Evolutionary conservation across 2,888 invertebrate species (phyloP), one percentile per base, ranked within the genome.

Genomic region (Leucophora obtusa): DNA sequence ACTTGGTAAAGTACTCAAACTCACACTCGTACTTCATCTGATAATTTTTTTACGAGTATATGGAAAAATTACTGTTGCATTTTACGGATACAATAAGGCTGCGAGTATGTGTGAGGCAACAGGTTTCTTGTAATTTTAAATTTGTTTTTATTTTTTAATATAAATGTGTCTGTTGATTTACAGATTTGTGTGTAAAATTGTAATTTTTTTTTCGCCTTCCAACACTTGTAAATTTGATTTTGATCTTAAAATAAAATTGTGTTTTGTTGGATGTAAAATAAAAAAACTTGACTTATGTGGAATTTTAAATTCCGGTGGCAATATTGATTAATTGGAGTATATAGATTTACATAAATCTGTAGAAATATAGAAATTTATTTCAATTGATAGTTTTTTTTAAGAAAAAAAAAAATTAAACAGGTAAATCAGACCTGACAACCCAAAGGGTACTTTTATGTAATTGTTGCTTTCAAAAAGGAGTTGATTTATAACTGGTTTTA

Each of bases 271-370:
- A 8, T 3, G 15, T 28, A 15, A 8, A 15, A 56, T n/a, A 53
- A 14, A 59, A 54, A n/a, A 53, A 66, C 33, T 66, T 71, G 71
- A 77, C 65, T 66, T 71, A 77, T 68, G 54, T 60, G 70, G 50
- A 72, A 54, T 50, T 77, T 59, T 51, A 47, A 66, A 77, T 76
- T 73, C 76, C 72, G 59, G 76, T 73, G 80, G 76, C 76, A 73
- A 11, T 70, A 73, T 81, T 81, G 80, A 81, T 81, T 76, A 81
- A 81, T 81, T 76, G 54, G 68, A 63, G 54, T 50, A 60, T 15
- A 35, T 17, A 35, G 54, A 78, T 54, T 60, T 62, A 75, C 60
- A 75, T 62, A 70, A 76, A 65, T 65, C n/a, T 21, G 21, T 14
- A 33, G n/a, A 50, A 56, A 62, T 56, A 43, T 3, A 54, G 15